Evolutionary conservation across 2,888 invertebrate species (phyloP), one percentile per base, ranked within the genome.

Genomic region (Pheosia tremula): DNA sequence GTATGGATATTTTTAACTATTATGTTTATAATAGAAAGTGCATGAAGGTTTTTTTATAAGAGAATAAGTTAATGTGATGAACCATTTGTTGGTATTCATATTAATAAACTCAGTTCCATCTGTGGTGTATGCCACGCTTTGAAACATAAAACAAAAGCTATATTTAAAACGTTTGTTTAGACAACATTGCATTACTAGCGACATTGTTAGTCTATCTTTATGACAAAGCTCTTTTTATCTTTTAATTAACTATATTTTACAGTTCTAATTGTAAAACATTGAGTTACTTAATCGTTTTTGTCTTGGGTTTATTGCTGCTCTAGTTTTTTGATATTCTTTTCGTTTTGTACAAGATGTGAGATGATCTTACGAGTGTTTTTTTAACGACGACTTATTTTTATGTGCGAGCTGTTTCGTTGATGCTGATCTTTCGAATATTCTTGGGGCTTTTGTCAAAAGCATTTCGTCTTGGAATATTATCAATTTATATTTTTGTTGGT

Each of bases 181-280:
- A 84, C 85, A 88, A 91, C 90, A 90, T 88, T 87, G 88, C 89
- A 89, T 90, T 89, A 87, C 83, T 68, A 68, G 65, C 69, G 81
- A 80, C 80, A 73, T 74, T 76, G 81, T 86, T 83, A 66, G 67
- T 69, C 55, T 61, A 5, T 38, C 62, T 73, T 71, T 63, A 53
- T 63, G 59, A 74, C 64, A 64, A 61, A 24, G 63, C 61, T 70
- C 72, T 73, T 79, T 77, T 70, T 71, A 73, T 72, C 68, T 75
- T 72, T 77, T 24, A 70, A 75, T 80, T 79, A 73, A 67, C 54
- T 63, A 64, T 72, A 67, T 74, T 63, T 68, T 68, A 67, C 60
- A 69, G 73, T 67, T 62, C 50, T 62, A 68, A 72, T 71, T 62
- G 60, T 69, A 68, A 66, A 71, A 67, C 63, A 67, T 56, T 62